Evolutionary conservation across 2,888 invertebrate species (phyloP).

Genomic region (Theretra japonica): DNA sequence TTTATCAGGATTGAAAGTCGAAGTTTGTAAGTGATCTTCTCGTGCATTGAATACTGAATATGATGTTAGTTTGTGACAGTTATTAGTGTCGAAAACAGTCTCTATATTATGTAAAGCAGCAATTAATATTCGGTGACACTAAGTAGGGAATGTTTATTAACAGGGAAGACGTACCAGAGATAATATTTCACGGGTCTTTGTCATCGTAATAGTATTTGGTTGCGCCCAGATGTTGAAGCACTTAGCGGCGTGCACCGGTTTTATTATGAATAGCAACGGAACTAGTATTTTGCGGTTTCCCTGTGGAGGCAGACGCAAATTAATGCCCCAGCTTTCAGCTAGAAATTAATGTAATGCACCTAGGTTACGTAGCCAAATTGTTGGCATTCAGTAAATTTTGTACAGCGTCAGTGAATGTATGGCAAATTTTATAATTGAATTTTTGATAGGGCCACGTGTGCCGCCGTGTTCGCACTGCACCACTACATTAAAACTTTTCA

Average conservation of each 20-base stretch:
- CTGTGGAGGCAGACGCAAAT: conserved; percentile 79
- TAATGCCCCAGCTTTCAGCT: conserved; percentile 81
- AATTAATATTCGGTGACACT: conserved; percentile 13
- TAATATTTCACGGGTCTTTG: conserved; percentile 58
- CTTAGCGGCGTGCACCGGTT: conserved; percentile 80
- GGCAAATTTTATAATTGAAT: conserved; percentile 72
- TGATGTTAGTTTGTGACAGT: too few species aligned
- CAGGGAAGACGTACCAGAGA: conserved; percentile 26
- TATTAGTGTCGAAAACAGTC: too few species aligned
- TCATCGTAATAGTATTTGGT: conserved; percentile 76
- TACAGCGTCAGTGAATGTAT: conserved; percentile 49
- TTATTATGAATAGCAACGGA: conserved; percentile 83
- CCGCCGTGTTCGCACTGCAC: background rate
- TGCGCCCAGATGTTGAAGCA: conserved; percentile 80
- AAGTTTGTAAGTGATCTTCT: too few species aligned
- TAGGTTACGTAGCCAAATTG: conserved; percentile 79
- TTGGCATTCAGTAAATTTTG: conserved; percentile 75
- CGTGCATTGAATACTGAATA: too few species aligned
- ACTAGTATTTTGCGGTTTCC: conserved; percentile 83
- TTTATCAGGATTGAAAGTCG: too few species aligned
- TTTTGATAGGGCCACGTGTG: conserved; percentile 56
- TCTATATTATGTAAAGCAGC: too few species aligned
- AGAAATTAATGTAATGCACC: conserved; percentile 84
- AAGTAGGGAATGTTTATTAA: conserved; percentile 17
- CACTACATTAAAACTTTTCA: conserved; percentile 23